These are phyloP conservation scores for Gallinago media DNA, from an alignment of 2,113 vertebrate genomes.

Conservation along the genomic window DNA sequence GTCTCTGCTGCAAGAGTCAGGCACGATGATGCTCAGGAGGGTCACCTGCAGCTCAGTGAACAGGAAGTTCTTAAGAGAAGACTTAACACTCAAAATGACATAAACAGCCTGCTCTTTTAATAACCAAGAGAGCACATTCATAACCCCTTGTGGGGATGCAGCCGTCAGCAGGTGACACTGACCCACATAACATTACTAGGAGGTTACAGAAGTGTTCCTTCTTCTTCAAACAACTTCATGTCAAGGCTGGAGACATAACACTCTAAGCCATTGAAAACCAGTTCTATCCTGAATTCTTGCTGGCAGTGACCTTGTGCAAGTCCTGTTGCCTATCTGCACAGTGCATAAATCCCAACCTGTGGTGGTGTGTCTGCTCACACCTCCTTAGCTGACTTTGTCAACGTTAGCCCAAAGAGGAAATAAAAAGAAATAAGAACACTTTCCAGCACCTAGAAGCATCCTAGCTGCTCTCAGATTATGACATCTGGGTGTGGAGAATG, in stretches of 20 bases:
- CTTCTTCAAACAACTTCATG: background rate
- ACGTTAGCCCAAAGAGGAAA: background rate
- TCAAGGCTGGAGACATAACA: background rate
- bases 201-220: background rate
- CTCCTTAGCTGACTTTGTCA: background rate
- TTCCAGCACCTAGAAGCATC: background rate
- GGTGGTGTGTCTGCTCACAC: background rate
- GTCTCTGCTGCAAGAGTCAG: background rate
- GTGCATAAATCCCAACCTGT: background rate
- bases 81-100: background rate
- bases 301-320: background rate
- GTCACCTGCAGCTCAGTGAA: background rate
- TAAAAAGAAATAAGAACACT: background rate
- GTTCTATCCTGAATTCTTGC: background rate
- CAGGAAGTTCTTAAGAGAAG: background rate
- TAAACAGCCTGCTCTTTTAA: background rate
- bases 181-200: background rate
- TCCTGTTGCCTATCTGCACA: background rate
- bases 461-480: background rate
- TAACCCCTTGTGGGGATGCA: background rate
- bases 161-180: background rate
- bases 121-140: background rate
- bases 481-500: background rate
- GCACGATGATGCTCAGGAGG: background rate
- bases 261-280: background rate